Evolutionary conservation across 2,797 vertebrate species (phyloP).

Genomic region (Benthosema pterotum): DNA sequence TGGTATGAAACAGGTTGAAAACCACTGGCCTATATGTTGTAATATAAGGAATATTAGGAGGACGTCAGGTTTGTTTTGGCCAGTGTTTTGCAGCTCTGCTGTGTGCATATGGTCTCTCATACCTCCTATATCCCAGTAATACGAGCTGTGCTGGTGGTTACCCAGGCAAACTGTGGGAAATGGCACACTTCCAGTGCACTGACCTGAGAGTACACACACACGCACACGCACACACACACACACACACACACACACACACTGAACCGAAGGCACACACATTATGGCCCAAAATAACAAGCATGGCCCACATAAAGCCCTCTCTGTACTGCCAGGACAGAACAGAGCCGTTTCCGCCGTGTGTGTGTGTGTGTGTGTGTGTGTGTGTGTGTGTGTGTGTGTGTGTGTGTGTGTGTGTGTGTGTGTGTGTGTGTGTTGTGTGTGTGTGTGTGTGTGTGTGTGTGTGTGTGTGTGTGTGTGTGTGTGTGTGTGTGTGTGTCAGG

Average conservation of each 20-base stretch:
- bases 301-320: slow-evolving; percentile 51
- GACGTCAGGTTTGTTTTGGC: too few species aligned
- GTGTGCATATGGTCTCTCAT: neutral
- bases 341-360: slow-evolving; percentile 22
- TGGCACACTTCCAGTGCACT: slow-evolving; percentile 27
- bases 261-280: neutral
- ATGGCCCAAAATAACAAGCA: slow-evolving; percentile 45
- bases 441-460: too few species aligned
- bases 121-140: neutral
- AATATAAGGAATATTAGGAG: too few species aligned
- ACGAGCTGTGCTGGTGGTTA: slow-evolving; percentile 4
- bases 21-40: too few species aligned
- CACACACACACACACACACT: neutral
- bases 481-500: too few species aligned
- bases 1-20: too few species aligned
- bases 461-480: too few species aligned
- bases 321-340: slow-evolving; percentile 9
- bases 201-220: slow-evolving; percentile 21
- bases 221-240: neutral
- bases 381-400: slow-evolving; percentile 5
- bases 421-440: too few species aligned
- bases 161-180: slow-evolving; percentile 16
- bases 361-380: slow-evolving; percentile 13
- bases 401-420: neutral
- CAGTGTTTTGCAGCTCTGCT: neutral